A percentile compares a stretch with the other conserved stretches of the same genome.
Conservation (phyloP, 2,888 invertebrate genomes). For the Chymomyza amoena region DNA sequence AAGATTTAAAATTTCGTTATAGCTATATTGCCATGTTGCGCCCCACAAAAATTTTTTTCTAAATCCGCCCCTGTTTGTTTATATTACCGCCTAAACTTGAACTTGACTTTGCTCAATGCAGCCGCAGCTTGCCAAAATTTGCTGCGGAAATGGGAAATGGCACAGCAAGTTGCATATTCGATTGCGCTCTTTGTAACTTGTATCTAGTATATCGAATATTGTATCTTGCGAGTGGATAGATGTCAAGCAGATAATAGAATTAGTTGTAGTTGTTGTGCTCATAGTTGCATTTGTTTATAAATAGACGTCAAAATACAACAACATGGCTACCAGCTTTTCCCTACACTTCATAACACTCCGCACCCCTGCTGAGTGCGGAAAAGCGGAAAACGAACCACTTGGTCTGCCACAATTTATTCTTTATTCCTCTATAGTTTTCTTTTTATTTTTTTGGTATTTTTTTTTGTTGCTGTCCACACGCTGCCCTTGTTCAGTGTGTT, state of each 20-base stretch:
- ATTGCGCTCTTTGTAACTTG: background rate
- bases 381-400: conserved; percentile 50
- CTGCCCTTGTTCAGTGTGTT: conserved; percentile 6
- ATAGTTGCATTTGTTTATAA: background rate
- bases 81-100: background rate
- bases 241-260: background rate
- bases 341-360: background rate
- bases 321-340: background rate
- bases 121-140: background rate
- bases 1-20: no score
- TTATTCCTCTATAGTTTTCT: background rate
- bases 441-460: background rate
- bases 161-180: background rate
- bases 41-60: no score
- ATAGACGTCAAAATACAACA: background rate
- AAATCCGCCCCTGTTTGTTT: no score
- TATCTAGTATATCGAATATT: no score
- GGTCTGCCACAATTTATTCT: conserved; percentile 17
- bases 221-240: background rate
- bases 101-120: conserved; percentile 3
- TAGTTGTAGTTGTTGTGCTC: background rate
- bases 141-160: background rate
- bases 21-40: no score
- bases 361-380: background rate
- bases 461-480: conserved; percentile 3